Percentiles rank a stretch among this genome's conserved stretches.
These are phyloP conservation scores for Prunella himalayana DNA, from an alignment of 2,113 vertebrate genomes.

Conservation along the genomic window DNA sequence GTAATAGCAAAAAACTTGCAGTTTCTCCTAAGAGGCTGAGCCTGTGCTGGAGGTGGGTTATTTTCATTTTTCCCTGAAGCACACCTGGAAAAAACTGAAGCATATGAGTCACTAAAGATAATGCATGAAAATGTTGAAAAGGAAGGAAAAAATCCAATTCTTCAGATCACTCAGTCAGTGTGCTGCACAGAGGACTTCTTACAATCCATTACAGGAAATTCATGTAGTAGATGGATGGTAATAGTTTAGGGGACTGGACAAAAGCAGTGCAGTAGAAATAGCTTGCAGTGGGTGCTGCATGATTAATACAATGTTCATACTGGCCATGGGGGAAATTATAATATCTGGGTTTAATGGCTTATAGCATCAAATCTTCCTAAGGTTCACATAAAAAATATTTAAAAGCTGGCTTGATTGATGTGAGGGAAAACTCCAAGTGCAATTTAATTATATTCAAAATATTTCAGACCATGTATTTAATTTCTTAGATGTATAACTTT, in stretches of 20 bases:
- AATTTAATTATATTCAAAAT: conserved; percentile 8
- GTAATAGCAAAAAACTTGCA: conserved; percentile 1
- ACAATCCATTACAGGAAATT: neutral
- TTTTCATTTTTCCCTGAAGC: neutral
- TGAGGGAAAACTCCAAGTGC: neutral
- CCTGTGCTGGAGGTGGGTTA: neutral
- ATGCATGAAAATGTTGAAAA: neutral
- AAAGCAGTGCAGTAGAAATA: neutral
- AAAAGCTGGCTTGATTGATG: neutral
- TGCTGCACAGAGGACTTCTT: neutral
- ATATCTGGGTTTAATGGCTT: neutral
- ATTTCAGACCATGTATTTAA: neutral
- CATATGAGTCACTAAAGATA: neutral
- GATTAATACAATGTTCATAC: neutral
- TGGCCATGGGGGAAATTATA: neutral
- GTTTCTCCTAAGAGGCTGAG: neutral
- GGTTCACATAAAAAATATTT: neutral
- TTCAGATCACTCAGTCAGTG: neutral
- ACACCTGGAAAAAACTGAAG: conserved; percentile 5
- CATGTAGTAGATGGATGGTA: neutral
- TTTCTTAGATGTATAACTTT: neutral
- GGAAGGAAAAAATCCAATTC: neutral
- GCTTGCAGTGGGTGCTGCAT: neutral
- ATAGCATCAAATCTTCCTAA: neutral
- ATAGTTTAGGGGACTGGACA: neutral